phyloP scores from a whole-genome alignment of 2,888 invertebrate species.

The Macaria notata region DNA sequence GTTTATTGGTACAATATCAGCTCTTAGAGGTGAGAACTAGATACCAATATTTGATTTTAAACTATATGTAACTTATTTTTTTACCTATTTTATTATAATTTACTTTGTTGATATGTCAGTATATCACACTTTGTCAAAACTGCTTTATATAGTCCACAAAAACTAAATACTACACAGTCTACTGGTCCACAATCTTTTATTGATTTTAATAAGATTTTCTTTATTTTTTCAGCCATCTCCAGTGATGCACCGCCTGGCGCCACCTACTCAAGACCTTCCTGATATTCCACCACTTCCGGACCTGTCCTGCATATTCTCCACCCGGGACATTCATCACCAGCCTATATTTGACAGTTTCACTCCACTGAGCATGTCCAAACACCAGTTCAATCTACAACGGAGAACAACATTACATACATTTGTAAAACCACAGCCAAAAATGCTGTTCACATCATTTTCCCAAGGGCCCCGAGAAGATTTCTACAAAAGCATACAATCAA shows the following conservation, averaged over 20 bases:
- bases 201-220: neutral
- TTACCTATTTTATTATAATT: no score
- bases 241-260: slow-evolving; percentile 36
- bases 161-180: no score
- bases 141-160: no score
- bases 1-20: no score
- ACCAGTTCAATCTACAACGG: slow-evolving; percentile 60
- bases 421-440: slow-evolving; percentile 47
- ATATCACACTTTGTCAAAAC: no score
- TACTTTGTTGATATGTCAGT: no score
- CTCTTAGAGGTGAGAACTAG: no score
- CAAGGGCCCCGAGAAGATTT: slow-evolving; percentile 58
- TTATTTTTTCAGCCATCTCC: slow-evolving; percentile 53
- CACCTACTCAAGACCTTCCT: slow-evolving; percentile 42
- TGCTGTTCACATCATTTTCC: slow-evolving; percentile 47
- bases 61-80: no score
- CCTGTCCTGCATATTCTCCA: slow-evolving; percentile 54
- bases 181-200: no score
- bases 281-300: slow-evolving; percentile 65
- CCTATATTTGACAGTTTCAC: slow-evolving; percentile 59
- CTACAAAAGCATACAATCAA: slow-evolving; percentile 55
- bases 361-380: slow-evolving; percentile 57
- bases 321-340: slow-evolving; percentile 46
- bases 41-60: no score
- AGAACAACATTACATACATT: slow-evolving; percentile 42